phyloP scores from a whole-genome alignment of 2,888 invertebrate genomes.

The Troides aeacus region DNA sequence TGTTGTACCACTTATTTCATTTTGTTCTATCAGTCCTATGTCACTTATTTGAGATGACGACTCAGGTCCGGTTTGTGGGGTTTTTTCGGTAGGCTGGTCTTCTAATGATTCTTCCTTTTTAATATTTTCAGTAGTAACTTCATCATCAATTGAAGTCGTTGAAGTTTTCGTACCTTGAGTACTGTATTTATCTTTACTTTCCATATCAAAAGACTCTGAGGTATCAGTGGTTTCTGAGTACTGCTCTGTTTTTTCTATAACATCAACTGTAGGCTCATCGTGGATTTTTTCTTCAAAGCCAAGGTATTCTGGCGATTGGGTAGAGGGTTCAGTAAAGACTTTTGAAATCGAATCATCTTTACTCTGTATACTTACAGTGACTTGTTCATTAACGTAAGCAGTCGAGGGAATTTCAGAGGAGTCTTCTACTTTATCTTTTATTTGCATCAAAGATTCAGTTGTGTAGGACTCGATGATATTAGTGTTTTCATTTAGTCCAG shows the following conservation, averaged over 20 bases:
- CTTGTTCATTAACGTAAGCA: background rate
- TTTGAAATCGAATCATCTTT: constrained; percentile 9
- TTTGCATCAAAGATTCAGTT: constrained; percentile 10
- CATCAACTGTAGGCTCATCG: background rate
- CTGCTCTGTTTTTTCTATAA: constrained; percentile 2
- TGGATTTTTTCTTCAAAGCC: constrained; percentile 12
- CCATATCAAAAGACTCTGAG: background rate
- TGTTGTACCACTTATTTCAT: constrained; percentile 7
- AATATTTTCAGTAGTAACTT: constrained; percentile 10
- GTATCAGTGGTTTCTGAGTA: constrained; percentile 3
- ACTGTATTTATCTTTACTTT: constrained; percentile 3
- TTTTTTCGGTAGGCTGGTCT: constrained; percentile 12
- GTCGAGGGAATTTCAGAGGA: constrained; percentile 1
- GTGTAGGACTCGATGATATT: background rate
- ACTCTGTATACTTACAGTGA: constrained; percentile 6
- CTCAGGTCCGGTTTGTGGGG: background rate
- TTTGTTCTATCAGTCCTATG: background rate
- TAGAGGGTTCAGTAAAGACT: background rate
- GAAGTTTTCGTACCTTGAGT: constrained; percentile 3
- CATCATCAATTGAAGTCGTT: background rate
- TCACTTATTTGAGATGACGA: constrained; percentile 12
- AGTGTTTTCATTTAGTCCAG: background rate
- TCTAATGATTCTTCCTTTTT: background rate
- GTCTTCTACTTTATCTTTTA: constrained; percentile 11
- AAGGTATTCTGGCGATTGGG: constrained; percentile 4